These are phyloP conservation scores for Holothuria scabra DNA, from an alignment of 53 echinoderm and acorn worm genomes.

Conservation along the genomic window DNA sequence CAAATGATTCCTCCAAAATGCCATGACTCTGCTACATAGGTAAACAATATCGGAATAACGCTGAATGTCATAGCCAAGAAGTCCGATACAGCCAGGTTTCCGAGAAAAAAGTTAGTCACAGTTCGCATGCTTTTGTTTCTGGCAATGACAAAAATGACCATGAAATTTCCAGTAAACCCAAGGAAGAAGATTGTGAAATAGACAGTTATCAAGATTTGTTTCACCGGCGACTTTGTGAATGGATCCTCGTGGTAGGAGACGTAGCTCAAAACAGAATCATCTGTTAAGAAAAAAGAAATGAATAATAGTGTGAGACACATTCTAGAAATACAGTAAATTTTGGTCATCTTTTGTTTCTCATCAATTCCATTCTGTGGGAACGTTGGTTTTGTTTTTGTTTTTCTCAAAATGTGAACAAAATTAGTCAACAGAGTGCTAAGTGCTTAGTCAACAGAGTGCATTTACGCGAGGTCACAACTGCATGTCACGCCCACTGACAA, in stretches of 20 bases:
- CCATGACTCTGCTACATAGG: constrained; percentile 72
- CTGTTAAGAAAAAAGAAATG: too few species aligned
- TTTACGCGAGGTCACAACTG: too few species aligned
- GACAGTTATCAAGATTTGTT: constrained; percentile 73
- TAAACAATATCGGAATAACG: constrained; percentile 80
- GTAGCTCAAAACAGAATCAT: too few species aligned
- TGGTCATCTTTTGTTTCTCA: too few species aligned
- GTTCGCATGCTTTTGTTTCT: constrained; percentile 93
- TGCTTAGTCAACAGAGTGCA: too few species aligned
- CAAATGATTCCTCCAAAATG: constrained; percentile 74
- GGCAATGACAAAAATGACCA: constrained; percentile 87
- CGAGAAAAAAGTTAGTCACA: constrained; percentile 91
- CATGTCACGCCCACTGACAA: too few species aligned
- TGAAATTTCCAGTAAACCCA: constrained; percentile 78
- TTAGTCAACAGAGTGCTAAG: too few species aligned
- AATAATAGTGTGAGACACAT: too few species aligned
- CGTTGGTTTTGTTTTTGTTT: too few species aligned
- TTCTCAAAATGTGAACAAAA: too few species aligned
- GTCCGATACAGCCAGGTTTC: constrained; percentile 85
- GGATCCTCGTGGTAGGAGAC: constrained; percentile 47
- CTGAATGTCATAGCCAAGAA: constrained; percentile 84
- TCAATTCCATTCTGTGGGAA: too few species aligned
- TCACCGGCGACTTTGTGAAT: constrained; percentile 60
- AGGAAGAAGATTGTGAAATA: constrained; percentile 71
- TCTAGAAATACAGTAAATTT: too few species aligned